phyloP scores from a whole-genome alignment of 2,888 invertebrate genomes.

The Dermolepida albohirtum region DNA sequence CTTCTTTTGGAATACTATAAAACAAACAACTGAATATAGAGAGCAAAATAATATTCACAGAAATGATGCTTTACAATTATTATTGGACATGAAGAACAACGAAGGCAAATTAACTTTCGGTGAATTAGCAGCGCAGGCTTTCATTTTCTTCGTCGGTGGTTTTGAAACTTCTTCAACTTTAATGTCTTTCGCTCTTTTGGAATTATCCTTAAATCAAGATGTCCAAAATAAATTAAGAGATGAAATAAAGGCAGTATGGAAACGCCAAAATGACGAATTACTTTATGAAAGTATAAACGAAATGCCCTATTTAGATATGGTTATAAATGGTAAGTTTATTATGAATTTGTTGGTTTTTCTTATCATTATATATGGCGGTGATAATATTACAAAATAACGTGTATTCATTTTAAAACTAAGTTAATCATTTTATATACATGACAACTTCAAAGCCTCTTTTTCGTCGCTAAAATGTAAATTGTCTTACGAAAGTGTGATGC shows the following conservation, averaged over 20 bases:
- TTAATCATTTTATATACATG: no score
- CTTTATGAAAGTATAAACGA: no score
- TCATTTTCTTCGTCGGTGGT: conserved; percentile 67
- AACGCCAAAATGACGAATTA: no score
- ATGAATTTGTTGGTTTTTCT: no score
- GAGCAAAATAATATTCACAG: conserved; percentile 64
- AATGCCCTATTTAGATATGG: no score
- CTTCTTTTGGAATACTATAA: conserved; percentile 66
- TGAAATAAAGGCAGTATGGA: no score
- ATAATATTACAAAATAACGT: no score
- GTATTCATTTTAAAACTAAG: no score
- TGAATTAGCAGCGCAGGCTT: conserved; percentile 65
- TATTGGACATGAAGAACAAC: conserved; percentile 64
- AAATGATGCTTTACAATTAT: conserved; percentile 69
- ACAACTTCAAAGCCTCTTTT: no score
- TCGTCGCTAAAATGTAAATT: no score
- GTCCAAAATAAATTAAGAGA: conserved; percentile 50
- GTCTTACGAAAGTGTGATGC: no score
- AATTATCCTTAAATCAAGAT: conserved; percentile 62
- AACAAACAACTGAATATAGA: conserved; percentile 64
- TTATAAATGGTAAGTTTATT: conserved; percentile 36
- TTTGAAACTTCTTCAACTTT: conserved; percentile 68
- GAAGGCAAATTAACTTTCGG: conserved; percentile 2
- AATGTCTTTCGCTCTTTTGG: conserved; percentile 64
- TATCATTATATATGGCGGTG: no score